Base-by-base conservation (phyloP, 2,113 vertebrate genomes). In the Barbus barbus region DNA sequence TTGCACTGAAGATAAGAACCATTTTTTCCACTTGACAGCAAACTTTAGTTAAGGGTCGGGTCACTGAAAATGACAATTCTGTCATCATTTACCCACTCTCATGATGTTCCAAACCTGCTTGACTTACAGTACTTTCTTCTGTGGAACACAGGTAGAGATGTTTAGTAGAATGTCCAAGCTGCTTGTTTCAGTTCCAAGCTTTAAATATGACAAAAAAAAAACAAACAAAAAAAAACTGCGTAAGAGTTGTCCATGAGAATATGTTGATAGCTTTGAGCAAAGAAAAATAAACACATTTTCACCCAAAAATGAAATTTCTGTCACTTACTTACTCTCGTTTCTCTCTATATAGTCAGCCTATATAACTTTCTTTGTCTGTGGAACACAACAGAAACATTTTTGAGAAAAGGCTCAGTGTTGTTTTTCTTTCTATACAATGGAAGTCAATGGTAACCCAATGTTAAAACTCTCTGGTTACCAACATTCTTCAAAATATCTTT, bases 1-100 rank as follows among this genome's bases (percentile, higher is more conserved):
- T n/a, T 81, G 14, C 58, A 81, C 44, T 56, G 5, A 38, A 76
- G n/a, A 86, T 74, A 82, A 81, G 22, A 85, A 63, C 53, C 2
- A 46, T 67, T 79, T 78, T 26, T 53, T 77, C 61, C 22, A 31
- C 1, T 74, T 78, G 65, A 79, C 33, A 77, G 60, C 60, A 87
- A 81, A 87, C 78, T 72, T 73, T 69, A 77, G 72, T 85, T 38
- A 69, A 69, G 18, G 33, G 18, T 38, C 67, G 20, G 20, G 18
- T 33, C 31, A 38, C 20, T 9, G 9, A 38, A 71, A 71, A 38
- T 12, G 20, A 38, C 9, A 71, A 38, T n/a, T 71, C 4, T 71
- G 8, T 71, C 33, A 71, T n/a, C 1, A 11, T 69, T 36, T 9
- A 36, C 65, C 33, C 65, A 1, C 16, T 18, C 31, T 36, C 61